A percentile compares a stretch with the other conserved stretches of the same genome.
phyloP scores from a whole-genome alignment of 1,140 invertebrate species.

The Magallana ariakensis region DNA sequence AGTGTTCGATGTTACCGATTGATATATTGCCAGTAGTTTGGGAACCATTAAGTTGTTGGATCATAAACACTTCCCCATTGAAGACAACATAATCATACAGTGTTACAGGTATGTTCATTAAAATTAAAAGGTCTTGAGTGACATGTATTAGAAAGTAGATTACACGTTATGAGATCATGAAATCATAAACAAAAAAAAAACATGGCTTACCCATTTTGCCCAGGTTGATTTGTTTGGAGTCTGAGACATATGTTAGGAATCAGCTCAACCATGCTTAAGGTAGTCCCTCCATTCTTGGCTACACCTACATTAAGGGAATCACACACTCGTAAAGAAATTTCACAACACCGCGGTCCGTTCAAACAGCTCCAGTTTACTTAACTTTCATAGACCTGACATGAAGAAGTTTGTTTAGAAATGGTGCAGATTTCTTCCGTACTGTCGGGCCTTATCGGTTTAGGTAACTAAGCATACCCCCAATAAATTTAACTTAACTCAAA shows the following conservation, averaged over 20 bases:
- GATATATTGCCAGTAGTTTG: too few species aligned
- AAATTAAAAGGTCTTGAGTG: too few species aligned
- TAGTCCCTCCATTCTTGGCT: neutral
- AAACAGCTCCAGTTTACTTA: neutral
- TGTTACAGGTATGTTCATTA: too few species aligned
- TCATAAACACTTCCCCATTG: too few species aligned
- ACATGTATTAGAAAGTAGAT: too few species aligned
- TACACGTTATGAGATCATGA: too few species aligned
- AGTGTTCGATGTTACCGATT: too few species aligned
- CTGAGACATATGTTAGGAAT: neutral
- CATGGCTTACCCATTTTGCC: neutral
- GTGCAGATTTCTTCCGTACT: neutral
- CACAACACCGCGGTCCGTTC: neutral
- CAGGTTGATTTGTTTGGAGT: neutral
- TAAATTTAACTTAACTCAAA: neutral
- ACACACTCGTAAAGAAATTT: neutral
- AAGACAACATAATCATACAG: too few species aligned
- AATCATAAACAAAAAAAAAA: too few species aligned
- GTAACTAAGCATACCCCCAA: conserved; percentile 6
- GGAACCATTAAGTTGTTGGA: too few species aligned
- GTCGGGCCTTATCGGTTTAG: neutral
- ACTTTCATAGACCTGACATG: neutral
- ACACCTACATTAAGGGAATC: neutral
- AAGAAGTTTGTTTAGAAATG: neutral
- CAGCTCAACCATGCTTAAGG: neutral